These are phyloP conservation scores for Endomychus coccineus DNA, from an alignment of 2,888 invertebrate genomes.

Conservation along the genomic window DNA sequence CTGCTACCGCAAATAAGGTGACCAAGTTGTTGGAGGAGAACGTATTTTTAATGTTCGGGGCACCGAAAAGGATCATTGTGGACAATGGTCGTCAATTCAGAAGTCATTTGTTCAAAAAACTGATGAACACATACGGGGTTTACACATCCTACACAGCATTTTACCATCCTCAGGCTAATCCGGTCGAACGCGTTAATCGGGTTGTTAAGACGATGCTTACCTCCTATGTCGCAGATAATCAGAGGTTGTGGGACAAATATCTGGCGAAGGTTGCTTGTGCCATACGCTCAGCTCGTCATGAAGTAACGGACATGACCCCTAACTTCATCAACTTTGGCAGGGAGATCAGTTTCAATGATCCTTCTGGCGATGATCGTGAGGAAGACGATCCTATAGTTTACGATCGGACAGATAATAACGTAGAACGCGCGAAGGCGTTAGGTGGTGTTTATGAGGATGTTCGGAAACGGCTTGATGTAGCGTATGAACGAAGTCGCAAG, in stretches of 20 bases:
- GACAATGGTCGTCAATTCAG: conserved; percentile 29
- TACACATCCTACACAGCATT: conserved; percentile 21
- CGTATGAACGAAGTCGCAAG: conserved; percentile 4
- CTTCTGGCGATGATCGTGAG: neutral
- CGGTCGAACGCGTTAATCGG: conserved; percentile 29
- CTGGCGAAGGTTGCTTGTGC: conserved; percentile 14
- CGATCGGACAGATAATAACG: neutral
- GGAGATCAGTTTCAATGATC: conserved; percentile 8
- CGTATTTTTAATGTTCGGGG: conserved; percentile 26
- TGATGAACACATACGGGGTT: conserved; percentile 16
- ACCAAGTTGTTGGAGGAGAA: conserved; percentile 19
- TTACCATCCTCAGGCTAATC: conserved; percentile 32
- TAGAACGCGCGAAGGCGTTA: neutral
- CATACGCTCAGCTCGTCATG: conserved; percentile 15
- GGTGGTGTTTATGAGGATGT: conserved; percentile 8
- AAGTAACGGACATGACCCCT: conserved; percentile 17
- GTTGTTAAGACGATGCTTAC: conserved; percentile 31
- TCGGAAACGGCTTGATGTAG: conserved; percentile 1
- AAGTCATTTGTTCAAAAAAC: conserved; percentile 12
- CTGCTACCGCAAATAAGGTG: conserved; percentile 17
- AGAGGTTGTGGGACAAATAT: conserved; percentile 21
- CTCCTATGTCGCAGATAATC: conserved; percentile 24
- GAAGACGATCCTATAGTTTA: neutral
- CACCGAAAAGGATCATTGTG: conserved; percentile 21
- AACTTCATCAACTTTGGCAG: conserved; percentile 20